phyloP scores from a whole-genome alignment of 1,140 invertebrate genomes.

The Trypoxylus dichotomus region DNA sequence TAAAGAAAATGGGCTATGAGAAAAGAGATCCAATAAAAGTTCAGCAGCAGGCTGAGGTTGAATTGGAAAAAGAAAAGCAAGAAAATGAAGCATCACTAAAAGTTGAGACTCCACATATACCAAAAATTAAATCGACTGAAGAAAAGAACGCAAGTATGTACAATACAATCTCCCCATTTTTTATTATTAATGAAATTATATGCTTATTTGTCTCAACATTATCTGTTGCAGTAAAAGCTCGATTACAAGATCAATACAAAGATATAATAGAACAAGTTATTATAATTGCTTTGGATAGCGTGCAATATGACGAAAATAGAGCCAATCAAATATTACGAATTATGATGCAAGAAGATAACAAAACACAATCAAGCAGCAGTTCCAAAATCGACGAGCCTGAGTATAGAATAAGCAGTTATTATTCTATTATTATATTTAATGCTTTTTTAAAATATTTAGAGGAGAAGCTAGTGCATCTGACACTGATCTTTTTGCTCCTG shows the following conservation, averaged over 20 bases:
- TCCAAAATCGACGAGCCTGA: background rate
- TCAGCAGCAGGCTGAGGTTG: conserved; percentile 51
- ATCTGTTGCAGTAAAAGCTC: conserved; percentile 22
- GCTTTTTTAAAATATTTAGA: background rate
- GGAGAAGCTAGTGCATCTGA: background rate
- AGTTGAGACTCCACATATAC: conserved; percentile 54
- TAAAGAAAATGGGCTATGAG: conserved; percentile 77
- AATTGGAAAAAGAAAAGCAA: conserved; percentile 55
- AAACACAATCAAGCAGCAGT: conserved; percentile 35
- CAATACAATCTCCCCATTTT: background rate
- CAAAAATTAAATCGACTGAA: conserved; percentile 68
- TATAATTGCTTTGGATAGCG: conserved; percentile 82
- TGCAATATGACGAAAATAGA: conserved; percentile 78
- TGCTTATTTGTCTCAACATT: background rate
- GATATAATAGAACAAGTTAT: conserved; percentile 78
- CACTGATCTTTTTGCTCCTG: background rate
- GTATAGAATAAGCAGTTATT: background rate
- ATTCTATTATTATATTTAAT: background rate
- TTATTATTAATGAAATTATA: background rate
- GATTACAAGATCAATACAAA: conserved; percentile 61
- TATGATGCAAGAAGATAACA: conserved; percentile 63
- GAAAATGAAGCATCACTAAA: conserved; percentile 53
- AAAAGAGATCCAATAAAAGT: conserved; percentile 68
- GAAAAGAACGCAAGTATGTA: conserved; percentile 74
- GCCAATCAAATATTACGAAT: conserved; percentile 76